Evolutionary conservation across 2,113 vertebrate genomes (phyloP).

Genomic region (Mormyrus lacerda): DNA sequence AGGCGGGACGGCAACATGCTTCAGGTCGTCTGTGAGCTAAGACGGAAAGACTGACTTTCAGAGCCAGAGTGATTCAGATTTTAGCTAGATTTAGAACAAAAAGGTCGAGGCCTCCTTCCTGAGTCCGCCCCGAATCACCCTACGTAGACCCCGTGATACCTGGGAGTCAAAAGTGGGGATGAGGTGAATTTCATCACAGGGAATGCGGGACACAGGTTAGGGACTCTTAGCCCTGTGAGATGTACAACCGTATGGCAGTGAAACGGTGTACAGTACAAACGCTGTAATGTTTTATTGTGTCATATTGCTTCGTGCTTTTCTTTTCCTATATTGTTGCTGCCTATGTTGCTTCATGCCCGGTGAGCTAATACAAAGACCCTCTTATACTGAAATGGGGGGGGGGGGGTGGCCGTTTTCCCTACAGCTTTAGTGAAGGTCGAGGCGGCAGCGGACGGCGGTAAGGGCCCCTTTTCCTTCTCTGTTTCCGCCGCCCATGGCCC

Average conservation of each 20-base stretch:
- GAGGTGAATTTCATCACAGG: constrained; percentile 38
- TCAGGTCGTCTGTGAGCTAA: neutral
- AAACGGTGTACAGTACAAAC: neutral
- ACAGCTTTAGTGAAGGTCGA: constrained; percentile 69
- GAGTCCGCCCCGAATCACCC: constrained; percentile 39
- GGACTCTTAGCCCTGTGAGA: neutral
- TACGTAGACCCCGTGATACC: constrained; percentile 45
- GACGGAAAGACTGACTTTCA: neutral
- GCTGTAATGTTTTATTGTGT: neutral
- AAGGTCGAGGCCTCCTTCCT: neutral
- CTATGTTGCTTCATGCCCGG: neutral
- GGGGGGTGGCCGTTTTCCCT: constrained; percentile 57
- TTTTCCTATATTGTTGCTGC: neutral
- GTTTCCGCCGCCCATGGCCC: constrained; percentile 77
- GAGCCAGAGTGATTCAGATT: neutral
- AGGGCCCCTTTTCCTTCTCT: constrained; percentile 63
- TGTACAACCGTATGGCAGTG: neutral
- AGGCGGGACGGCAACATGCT: neutral
- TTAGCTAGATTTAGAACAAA: neutral
- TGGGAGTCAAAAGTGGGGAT: constrained; percentile 41
- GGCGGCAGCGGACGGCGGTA: constrained; percentile 69
- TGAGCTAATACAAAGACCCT: constrained; percentile 57
- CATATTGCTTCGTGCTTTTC: neutral
- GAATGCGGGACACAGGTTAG: constrained; percentile 13
- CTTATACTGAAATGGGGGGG: constrained; percentile 60